Evolutionary conservation across 2,888 invertebrate species (phyloP).

Genomic region (Craniophora ligustri): DNA sequence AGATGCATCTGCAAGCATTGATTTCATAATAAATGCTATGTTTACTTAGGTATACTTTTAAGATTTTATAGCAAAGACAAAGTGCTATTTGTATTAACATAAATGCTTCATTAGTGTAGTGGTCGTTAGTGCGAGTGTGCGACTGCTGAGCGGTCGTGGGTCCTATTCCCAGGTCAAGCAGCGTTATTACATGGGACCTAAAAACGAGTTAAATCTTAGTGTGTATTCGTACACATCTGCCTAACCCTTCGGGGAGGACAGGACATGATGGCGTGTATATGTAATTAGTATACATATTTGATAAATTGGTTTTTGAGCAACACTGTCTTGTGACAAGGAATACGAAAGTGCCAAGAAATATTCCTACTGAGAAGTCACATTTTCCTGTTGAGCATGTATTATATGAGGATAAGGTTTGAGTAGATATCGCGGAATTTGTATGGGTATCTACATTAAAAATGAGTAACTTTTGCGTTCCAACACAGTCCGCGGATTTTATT

Average conservation of each 20-base stretch:
- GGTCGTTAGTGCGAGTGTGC: too few species aligned
- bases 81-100: not conserved
- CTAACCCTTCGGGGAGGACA: too few species aligned
- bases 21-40: constrained; percentile 27
- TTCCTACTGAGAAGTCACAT: constrained; percentile 30
- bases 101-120: not conserved
- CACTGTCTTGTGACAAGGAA: constrained; percentile 10
- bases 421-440: constrained; percentile 22
- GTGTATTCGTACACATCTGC: too few species aligned
- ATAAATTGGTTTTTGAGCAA: constrained; percentile 7
- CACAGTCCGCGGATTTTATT: too few species aligned
- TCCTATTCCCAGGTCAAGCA: too few species aligned
- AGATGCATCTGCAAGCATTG: constrained; percentile 49
- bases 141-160: too few species aligned
- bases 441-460: not conserved
- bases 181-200: too few species aligned
- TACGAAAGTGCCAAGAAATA: constrained; percentile 16
- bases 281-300: too few species aligned
- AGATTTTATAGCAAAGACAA: not conserved
- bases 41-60: constrained; percentile 9
- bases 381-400: constrained; percentile 36
- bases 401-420: constrained; percentile 24
- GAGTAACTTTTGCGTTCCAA: too few species aligned
- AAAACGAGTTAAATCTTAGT: too few species aligned
- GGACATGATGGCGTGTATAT: too few species aligned